Evolutionary conservation across 2,797 vertebrate genomes (phyloP).

Genomic region (Geotrypetes seraphini): DNA sequence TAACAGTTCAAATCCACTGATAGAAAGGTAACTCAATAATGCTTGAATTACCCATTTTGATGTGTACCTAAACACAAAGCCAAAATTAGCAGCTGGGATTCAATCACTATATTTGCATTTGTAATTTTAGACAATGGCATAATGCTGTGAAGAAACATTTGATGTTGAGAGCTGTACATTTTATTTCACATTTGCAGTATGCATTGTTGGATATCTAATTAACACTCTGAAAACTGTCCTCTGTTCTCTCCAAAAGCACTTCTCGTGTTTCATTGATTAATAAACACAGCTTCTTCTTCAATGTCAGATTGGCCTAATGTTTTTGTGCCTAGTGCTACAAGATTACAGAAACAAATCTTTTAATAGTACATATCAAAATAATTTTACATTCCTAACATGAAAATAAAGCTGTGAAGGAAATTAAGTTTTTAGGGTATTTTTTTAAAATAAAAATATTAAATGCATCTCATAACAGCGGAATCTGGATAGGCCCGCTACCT

Average conservation of each 20-base stretch:
- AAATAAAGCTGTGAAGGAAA: too few species aligned
- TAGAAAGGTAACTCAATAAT: conserved; percentile 40
- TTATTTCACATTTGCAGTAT: conserved; percentile 16
- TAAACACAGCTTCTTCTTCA: not conserved
- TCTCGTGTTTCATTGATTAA: conserved; percentile 10
- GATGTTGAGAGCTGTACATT: conserved; percentile 1
- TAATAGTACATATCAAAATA: too few species aligned
- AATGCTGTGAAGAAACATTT: conserved; percentile 18
- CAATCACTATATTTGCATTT: conserved; percentile 11
- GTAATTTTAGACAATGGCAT: conserved; percentile 28
- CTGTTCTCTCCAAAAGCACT: conserved; percentile 15
- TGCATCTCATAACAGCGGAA: too few species aligned
- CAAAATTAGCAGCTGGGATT: conserved; percentile 36
- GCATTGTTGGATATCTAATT: conserved; percentile 14
- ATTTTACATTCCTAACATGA: too few species aligned
- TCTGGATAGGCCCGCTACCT: too few species aligned
- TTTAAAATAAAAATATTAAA: conserved; percentile 4
- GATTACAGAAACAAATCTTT: too few species aligned
- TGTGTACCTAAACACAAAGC: conserved; percentile 35
- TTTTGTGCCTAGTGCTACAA: conserved; percentile 2
- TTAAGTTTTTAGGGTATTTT: too few species aligned
- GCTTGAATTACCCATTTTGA: conserved; percentile 30
- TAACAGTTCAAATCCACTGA: conserved; percentile 17
- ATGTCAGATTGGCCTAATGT: not conserved
- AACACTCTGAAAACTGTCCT: conserved; percentile 19